Base-by-base conservation (phyloP, 2,113 vertebrate species). In the Grantiella picta region DNA sequence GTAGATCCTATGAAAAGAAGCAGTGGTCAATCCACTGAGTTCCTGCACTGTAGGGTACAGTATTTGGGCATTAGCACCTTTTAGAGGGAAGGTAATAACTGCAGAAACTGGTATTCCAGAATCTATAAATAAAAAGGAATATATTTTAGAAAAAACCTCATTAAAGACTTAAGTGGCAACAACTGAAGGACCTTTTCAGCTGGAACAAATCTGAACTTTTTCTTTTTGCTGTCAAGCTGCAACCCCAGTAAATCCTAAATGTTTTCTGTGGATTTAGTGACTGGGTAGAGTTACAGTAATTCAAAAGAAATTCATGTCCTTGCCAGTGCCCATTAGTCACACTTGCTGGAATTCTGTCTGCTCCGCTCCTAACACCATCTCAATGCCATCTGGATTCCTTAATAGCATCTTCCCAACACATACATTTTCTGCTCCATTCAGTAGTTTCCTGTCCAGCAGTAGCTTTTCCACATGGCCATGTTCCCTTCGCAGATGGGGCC, bases 201-300 rank as follows among this genome's bases (percentile, higher is more conserved):
- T 82, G 93, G 95, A 98, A 97, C 95, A 95, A 97, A 96, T 95
- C 95, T 89, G 90, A 94, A 92, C 69, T 92, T 92, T 53, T 72
- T 56, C 90, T 85, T 88, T 89, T 85, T 88, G 52, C 86, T 92
- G 95, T 96, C 95, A 93, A 12, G 35, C 73, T 94, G 53, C 84
- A 95, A 86, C 88, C 89, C 91, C 45, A 72, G 84, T 92, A 94
- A 95, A 97, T 96, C 91, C 94, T 94, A 91, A 95, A 76, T 94
- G 96, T 95, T 92, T 95, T 95, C 90, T 93, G 77, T 96, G 93
- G 94, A 88, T 96, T 97, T 96, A 93, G 95, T 86, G 56, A 75
- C 90, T 92, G 93, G 73, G 79, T 92, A 78, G 95, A 95, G 78
- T 82, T 95, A 85, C 86, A 92, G 94, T 92, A 66, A 93, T 94